Percentiles rank a stretch among this genome's conserved stretches.
phyloP scores from a whole-genome alignment of 2,113 vertebrate genomes.

The Dasyprocta punctata region DNA sequence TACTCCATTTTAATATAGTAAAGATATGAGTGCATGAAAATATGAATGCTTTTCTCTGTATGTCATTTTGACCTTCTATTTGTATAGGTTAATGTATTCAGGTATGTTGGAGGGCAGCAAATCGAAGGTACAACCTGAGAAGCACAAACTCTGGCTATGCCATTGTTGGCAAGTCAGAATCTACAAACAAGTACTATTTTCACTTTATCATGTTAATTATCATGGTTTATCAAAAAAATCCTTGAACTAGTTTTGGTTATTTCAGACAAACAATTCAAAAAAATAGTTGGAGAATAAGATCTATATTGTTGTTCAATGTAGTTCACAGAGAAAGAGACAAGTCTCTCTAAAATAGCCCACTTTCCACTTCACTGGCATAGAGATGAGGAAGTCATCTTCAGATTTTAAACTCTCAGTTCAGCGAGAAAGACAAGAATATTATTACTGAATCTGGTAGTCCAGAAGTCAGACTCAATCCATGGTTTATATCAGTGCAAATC shows the following conservation, averaged over 20 bases:
- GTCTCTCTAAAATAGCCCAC: neutral
- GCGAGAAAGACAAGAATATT: neutral
- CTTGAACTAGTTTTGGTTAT: slow-evolving; percentile 28
- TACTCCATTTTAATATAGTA: neutral
- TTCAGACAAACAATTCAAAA: neutral
- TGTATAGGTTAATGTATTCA: neutral
- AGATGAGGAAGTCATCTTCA: neutral
- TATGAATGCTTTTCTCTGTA: neutral
- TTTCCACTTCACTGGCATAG: neutral
- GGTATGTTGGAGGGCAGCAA: neutral
- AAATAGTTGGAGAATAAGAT: neutral
- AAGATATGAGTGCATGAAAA: neutral
- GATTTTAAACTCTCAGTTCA: neutral
- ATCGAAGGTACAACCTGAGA: neutral
- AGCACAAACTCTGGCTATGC: neutral
- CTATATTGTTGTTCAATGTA: slow-evolving; percentile 6
- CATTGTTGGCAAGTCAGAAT: neutral
- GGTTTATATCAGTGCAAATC: neutral
- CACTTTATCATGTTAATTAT: neutral
- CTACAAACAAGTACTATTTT: neutral
- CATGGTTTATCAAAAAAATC: neutral
- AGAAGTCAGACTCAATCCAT: neutral
- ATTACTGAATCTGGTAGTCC: neutral
- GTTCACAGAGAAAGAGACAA: neutral
- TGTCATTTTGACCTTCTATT: neutral